Evolutionary conservation across 2,888 invertebrate species (phyloP).

Genomic region (Macaria notata): DNA sequence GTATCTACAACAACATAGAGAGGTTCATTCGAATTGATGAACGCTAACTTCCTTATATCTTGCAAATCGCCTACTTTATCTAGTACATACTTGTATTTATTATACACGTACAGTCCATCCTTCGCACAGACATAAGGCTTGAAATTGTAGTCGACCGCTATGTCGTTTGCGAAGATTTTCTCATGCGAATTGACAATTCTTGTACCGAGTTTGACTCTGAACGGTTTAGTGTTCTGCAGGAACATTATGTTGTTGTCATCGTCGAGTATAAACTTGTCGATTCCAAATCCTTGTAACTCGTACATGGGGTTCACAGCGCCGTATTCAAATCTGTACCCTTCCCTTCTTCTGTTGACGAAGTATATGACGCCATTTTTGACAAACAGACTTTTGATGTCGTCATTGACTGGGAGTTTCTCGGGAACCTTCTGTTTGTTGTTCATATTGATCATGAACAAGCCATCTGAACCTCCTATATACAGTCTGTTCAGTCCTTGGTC

Average conservation of each 20-base stretch:
- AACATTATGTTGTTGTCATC: slow-evolving; percentile 67
- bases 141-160: slow-evolving; percentile 52
- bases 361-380: slow-evolving; percentile 57
- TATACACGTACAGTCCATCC: slow-evolving; percentile 61
- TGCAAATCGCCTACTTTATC: slow-evolving; percentile 57
- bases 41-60: slow-evolving; percentile 56
- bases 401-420: slow-evolving; percentile 57
- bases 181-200: slow-evolving; percentile 60
- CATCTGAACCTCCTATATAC: slow-evolving; percentile 63
- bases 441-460: slow-evolving; percentile 58
- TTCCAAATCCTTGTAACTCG: slow-evolving; percentile 49
- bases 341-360: slow-evolving; percentile 52
- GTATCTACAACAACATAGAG: slow-evolving; percentile 61
- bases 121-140: slow-evolving; percentile 55
- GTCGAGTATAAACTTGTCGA: slow-evolving; percentile 60
- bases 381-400: slow-evolving; percentile 56
- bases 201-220: slow-evolving; percentile 59
- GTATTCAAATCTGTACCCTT: slow-evolving; percentile 59
- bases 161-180: slow-evolving; percentile 38
- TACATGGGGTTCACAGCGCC: slow-evolving; percentile 48
- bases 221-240: slow-evolving; percentile 49
- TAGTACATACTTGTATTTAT: slow-evolving; percentile 66
- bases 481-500: slow-evolving; percentile 58
- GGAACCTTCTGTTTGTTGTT: slow-evolving; percentile 50
- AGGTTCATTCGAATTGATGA: slow-evolving; percentile 57